Evolutionary conservation across 2,888 invertebrate genomes (phyloP), one percentile per base, ranked within the genome.

Genomic region (Koerneria pararmatus): DNA sequence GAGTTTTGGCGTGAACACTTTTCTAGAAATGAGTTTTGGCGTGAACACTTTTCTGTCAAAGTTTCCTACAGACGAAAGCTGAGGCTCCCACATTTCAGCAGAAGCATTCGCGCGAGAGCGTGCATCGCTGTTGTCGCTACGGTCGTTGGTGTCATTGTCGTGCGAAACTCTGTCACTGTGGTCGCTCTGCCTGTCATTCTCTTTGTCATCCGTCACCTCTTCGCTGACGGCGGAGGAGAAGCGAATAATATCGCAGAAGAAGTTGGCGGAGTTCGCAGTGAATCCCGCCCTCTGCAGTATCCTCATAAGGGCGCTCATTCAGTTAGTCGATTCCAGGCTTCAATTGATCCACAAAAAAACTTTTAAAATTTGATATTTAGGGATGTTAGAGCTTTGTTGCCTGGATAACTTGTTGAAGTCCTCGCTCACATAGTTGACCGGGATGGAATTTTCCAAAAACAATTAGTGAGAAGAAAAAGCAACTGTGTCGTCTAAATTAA

Each of bases 81-180:
- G 19, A 58, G n/a, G 15, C n/a, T 22, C 6, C 5, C n/a, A 34
- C 6, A 32, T 54, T 66, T 29, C 34, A 63, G 62, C 62, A 22
- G 67, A 59, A 49, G 61, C 61, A 6, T 27, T 27, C 5, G 15
- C 54, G 27, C 61, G 61, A 22, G 61, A 61, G 62, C 63, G 75
- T 6, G 74, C 74, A 48, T 85, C 86, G 0, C 73, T 86, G 63
- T 79, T 83, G 57, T 80, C 84, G 49, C 71, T 86, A 3, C 79
- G 83, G 70, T 82, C 80, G 4, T 71, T 86, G 56, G 71, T 86
- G 85, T 88, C 87, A 69, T 89, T 91, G 2, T 67, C 74, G 15
- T 90, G 91, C 82, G 95, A 97, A 86, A 91, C 94, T 77, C 86
- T 98, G 59, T 91, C 91, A 22, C 86, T 98, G 54, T 95, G 95